phyloP scores from a whole-genome alignment of 2,113 vertebrate genomes.

The Thamnophis sirtalis region DNA sequence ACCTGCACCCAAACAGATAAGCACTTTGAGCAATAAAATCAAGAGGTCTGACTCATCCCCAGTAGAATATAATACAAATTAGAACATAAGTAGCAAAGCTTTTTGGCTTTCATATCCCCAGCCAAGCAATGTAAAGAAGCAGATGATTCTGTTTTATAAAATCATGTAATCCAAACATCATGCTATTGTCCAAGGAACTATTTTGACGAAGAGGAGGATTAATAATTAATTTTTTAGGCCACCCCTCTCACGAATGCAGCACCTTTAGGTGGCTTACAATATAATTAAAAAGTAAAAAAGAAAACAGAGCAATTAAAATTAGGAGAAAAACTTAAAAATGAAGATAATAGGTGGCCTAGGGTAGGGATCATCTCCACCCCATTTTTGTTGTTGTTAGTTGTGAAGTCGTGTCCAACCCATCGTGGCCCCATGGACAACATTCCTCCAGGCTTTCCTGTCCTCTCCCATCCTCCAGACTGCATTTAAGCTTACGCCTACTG shows the following conservation, averaged over 20 bases:
- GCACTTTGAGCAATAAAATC: slow-evolving; percentile 14
- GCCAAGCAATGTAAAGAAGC: neutral
- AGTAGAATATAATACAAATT: neutral
- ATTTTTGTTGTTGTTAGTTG: no score
- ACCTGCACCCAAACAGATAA: neutral
- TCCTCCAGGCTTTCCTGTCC: no score
- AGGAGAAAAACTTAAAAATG: neutral
- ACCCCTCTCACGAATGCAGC: neutral
- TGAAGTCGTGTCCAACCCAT: no score
- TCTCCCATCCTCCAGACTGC: no score
- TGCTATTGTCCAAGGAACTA: neutral
- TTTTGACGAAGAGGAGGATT: neutral
- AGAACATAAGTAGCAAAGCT: neutral
- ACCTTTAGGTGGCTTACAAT: neutral
- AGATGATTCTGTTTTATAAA: neutral
- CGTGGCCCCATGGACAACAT: no score
- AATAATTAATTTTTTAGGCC: neutral
- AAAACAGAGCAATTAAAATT: neutral
- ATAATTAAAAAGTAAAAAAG: neutral
- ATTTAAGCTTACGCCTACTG: no score
- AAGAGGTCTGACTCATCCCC: neutral
- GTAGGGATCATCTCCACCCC: neutral
- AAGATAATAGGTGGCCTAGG: neutral
- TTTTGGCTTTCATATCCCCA: neutral
- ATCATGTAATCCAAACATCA: neutral